Percentiles rank a stretch among this genome's conserved stretches.
phyloP scores from a whole-genome alignment of 2,888 invertebrate genomes.

The Ligdia adustata region DNA sequence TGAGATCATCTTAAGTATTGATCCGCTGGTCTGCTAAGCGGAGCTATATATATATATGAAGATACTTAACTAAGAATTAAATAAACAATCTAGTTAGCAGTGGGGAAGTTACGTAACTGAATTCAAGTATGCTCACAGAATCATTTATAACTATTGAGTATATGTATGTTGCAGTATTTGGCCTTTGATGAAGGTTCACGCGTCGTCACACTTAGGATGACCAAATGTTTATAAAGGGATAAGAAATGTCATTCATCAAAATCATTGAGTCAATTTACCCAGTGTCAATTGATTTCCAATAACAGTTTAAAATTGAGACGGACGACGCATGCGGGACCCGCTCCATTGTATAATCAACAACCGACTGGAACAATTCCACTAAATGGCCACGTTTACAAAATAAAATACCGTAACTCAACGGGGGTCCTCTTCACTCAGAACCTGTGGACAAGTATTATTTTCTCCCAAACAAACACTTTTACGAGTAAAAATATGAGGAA shows the following conservation, averaged over 20 bases:
- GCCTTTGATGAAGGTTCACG: not conserved
- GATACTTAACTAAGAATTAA: no score
- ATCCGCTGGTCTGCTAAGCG: no score
- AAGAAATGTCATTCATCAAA: slow-evolving; percentile 53
- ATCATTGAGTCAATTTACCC: slow-evolving; percentile 61
- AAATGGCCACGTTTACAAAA: slow-evolving; percentile 53
- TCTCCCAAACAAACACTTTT: slow-evolving; percentile 42
- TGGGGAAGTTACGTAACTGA: no score
- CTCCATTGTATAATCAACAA: slow-evolving; percentile 76
- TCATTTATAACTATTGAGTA: no score
- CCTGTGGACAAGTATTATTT: slow-evolving; percentile 51
- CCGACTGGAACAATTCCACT: slow-evolving; percentile 61
- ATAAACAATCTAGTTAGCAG: no score
- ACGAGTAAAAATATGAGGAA: slow-evolving; percentile 26
- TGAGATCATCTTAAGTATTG: no score
- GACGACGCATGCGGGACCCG: slow-evolving; percentile 74
- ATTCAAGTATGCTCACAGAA: no score
- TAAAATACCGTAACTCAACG: slow-evolving; percentile 55
- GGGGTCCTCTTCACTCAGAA: slow-evolving; percentile 51
- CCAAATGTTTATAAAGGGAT: not conserved
- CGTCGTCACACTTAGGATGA: not conserved
- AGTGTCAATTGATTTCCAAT: slow-evolving; percentile 81
- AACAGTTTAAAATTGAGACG: slow-evolving; percentile 77
- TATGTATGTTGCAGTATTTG: not conserved
- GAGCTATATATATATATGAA: no score